Conservation (phyloP, 2,113 vertebrate genomes). For the Saimiri boliviensis region DNA sequence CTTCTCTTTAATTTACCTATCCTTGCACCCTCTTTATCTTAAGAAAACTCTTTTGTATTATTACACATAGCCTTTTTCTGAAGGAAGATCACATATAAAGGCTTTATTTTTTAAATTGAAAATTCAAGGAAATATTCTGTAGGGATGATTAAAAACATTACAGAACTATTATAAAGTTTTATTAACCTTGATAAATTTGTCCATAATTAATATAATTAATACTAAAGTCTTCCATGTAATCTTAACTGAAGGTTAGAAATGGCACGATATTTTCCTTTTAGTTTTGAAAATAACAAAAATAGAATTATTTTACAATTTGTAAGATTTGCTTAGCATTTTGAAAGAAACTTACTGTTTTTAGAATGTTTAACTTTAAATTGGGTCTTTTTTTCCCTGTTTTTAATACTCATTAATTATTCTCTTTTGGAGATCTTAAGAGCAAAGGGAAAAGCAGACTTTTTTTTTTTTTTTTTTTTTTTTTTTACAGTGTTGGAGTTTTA, state of each 20-base stretch:
- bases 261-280: neutral
- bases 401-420: conserved; percentile 41
- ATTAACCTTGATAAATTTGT: conserved; percentile 31
- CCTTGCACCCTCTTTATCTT: neutral
- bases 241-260: conserved; percentile 34
- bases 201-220: conserved; percentile 24
- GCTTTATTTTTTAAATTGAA: neutral
- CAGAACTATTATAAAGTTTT: conserved; percentile 30
- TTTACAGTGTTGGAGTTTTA: conserved; percentile 24
- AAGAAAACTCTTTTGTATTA: neutral
- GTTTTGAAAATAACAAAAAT: conserved; percentile 43
- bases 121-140: conserved; percentile 2
- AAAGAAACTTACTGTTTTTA: conserved; percentile 34
- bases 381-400: conserved; percentile 29
- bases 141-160: conserved; percentile 21
- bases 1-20: neutral
- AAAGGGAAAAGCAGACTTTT: neutral
- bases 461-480: conserved; percentile 34
- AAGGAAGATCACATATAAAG: conserved; percentile 14
- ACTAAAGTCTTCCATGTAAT: neutral
- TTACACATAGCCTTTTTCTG: conserved; percentile 25
- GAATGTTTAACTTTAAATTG: conserved; percentile 2
- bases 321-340: conserved; percentile 44
- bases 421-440: neutral
- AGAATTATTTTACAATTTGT: conserved; percentile 22